Evolutionary conservation across 1,140 invertebrate species (phyloP).

Genomic region (Lepidurus packardi): DNA sequence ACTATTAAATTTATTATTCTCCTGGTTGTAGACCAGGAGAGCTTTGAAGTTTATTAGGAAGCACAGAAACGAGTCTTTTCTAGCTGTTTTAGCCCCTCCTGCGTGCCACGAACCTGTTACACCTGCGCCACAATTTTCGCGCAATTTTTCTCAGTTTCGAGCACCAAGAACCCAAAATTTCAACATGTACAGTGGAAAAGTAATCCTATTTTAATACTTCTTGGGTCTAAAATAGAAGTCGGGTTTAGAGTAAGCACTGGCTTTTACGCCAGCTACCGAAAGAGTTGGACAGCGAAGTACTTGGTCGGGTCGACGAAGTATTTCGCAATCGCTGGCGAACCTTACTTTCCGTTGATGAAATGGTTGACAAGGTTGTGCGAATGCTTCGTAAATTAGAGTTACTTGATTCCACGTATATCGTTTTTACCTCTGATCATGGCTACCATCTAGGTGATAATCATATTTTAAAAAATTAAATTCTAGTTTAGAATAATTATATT

Average conservation of each 20-base stretch:
- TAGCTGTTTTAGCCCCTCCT: conserved; percentile 77
- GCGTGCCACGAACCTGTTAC: conserved; percentile 78
- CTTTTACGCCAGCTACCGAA: conserved; percentile 59
- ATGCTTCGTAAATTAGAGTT: conserved; percentile 51
- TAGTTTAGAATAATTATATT: too few relatives aligned
- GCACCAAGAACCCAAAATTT: conserved; percentile 67
- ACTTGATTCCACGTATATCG: conserved; percentile 68
- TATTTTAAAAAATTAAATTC: too few relatives aligned
- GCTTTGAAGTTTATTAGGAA: conserved; percentile 54
- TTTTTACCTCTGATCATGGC: conserved; percentile 83
- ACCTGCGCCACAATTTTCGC: conserved; percentile 63
- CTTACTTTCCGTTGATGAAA: conserved; percentile 76
- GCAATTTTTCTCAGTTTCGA: conserved; percentile 54
- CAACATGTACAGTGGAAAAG: conserved; percentile 49
- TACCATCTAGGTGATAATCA: conserved; percentile 67
- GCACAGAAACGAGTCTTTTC: conserved; percentile 53
- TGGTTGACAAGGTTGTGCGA: conserved; percentile 60
- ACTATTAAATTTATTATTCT: too few relatives aligned
- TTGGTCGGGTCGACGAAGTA: conserved; percentile 58
- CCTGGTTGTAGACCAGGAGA: conserved; percentile 53
- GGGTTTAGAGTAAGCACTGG: conserved; percentile 70
- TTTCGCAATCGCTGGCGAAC: conserved; percentile 68
- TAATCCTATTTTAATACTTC: neutral
- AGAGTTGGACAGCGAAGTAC: conserved; percentile 50
- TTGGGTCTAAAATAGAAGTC: neutral